Evolutionary conservation across 2,888 invertebrate species (phyloP), one percentile per base, ranked within the genome.

Genomic region (Pantelozetes paolii): DNA sequence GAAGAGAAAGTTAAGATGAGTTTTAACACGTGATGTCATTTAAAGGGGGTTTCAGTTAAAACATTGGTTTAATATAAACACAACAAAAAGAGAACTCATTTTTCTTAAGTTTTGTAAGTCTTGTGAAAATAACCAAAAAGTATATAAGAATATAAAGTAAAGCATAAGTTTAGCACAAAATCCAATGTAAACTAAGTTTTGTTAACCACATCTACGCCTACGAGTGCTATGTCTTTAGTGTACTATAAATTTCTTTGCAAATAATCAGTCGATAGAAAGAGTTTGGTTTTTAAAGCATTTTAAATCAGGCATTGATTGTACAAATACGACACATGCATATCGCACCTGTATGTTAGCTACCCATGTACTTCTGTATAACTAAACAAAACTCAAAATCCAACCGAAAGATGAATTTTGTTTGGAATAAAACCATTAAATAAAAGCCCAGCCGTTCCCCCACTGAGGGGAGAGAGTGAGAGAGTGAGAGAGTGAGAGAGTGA

Each of bases 121-220:
- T 67, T 59, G 23, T 40, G 40, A 67, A 67, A 67, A 67, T 67
- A 67, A 67, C 67, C 67, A 67, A 67, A 67, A 67, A 54, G 40
- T 67, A 67, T 67, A 67, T 67, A 40, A 32, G 32, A 30, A 62
- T 62, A 62, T 62, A 48, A 32, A 32, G 30, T 62, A 62, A 9
- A 32, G n/a, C 59, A 30, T 62, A 30, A 62, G 15, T 13, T 59
- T 13, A n/a, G n/a, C 11, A 23, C 20, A 36, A 42, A 36, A 67
- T 67, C 18, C 3, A 67, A 67, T 67, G 67, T 67, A 67, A 67
- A 67, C 67, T 67, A 1, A 1, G 2, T 42, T 67, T 36, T 23
- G 67, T 20, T 67, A 67, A 67, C 67, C 67, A 67, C 40, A 42
- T 42, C 42, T 8, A 36, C 40, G 67, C 40, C 40, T 67, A 40